Conservation (phyloP, 2,113 vertebrate genomes). For the Halichoerus grypus region DNA sequence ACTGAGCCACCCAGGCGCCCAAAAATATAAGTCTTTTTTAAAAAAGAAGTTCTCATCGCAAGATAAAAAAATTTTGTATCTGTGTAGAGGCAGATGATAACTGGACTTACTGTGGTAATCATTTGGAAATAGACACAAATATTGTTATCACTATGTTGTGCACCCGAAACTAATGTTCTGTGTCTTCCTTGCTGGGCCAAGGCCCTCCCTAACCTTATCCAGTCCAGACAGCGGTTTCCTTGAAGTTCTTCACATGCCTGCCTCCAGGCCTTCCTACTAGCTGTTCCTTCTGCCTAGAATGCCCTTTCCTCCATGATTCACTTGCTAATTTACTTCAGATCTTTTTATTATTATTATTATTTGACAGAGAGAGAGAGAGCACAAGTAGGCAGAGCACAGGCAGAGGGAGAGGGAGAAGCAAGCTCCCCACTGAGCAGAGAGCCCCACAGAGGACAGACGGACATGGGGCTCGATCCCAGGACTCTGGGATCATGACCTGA, state of each 20-base stretch:
- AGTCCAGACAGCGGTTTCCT: not conserved
- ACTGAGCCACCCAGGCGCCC: no score
- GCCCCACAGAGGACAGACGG: no score
- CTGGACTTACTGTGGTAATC: not conserved
- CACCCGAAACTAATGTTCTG: not conserved
- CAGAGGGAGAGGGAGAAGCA: no score
- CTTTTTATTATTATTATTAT: no score
- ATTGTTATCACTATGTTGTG: not conserved
- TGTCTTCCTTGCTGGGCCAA: not conserved
- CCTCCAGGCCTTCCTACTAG: not conserved
- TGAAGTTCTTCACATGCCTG: not conserved
- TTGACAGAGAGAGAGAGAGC: no score
- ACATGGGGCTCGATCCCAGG: no score
- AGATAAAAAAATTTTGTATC: not conserved
- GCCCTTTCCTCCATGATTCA: not conserved
- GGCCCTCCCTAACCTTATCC: no score
- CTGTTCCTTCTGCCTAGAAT: not conserved
- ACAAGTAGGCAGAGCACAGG: no score
- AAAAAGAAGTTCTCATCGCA: not conserved
- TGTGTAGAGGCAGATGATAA: not conserved
- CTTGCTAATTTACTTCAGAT: not conserved
- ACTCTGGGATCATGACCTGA: no score
- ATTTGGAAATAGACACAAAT: not conserved
- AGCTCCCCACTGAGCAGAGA: no score
- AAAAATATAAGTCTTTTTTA: not conserved